These are phyloP conservation scores for Spicauda simplicius DNA, from an alignment of 2,888 invertebrate genomes.

Conservation along the genomic window DNA sequence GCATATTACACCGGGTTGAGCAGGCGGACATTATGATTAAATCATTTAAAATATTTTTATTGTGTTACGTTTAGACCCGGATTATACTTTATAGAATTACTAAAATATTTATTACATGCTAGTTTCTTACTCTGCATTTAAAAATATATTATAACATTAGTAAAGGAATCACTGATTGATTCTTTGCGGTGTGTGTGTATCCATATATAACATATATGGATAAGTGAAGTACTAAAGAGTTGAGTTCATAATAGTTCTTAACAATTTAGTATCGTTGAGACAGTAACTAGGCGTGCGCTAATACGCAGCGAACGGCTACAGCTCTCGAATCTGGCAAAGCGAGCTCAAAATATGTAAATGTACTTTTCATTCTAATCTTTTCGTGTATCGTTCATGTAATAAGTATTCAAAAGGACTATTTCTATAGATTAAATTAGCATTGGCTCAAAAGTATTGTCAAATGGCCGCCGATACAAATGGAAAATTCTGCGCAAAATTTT, in stretches of 20 bases:
- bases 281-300: conserved; percentile 68
- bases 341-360: conserved; percentile 45
- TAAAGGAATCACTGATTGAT: too few species aligned
- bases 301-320: conserved; percentile 67
- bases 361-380: conserved; percentile 13
- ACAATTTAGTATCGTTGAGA: conserved; percentile 66
- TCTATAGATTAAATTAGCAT: conserved; percentile 19
- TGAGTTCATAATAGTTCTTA: conserved; percentile 46
- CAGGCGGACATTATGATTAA: background rate
- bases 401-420: conserved; percentile 27
- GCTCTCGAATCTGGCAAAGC: conserved; percentile 65
- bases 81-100: background rate
- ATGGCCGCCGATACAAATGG: conserved; percentile 27
- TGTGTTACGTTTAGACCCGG: background rate
- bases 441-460: conserved; percentile 34
- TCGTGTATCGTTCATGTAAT: conserved; percentile 16
- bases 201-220: background rate
- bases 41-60: background rate
- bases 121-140: background rate
- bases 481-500: background rate
- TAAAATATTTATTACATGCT: background rate
- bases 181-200: background rate
- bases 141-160: background rate
- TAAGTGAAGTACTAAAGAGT: background rate
- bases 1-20: background rate